Base-by-base conservation (phyloP, 2,113 vertebrate genomes). In the Myanophis thanlyinensis region DNA sequence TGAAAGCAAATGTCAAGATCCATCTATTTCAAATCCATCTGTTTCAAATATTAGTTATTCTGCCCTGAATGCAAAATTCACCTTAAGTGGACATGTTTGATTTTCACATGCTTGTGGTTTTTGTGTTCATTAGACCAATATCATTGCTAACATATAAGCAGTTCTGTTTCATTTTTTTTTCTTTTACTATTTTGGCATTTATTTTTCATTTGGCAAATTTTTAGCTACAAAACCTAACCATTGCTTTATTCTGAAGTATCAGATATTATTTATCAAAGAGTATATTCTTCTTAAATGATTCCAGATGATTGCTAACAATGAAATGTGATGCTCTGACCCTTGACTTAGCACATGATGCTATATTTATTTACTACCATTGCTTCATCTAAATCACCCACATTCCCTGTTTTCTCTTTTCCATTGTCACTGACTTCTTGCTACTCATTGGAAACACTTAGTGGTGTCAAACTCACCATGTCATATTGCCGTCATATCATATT, bases 201-300 rank as follows among this genome's bases (percentile, higher is more conserved):
- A 91, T 46, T 91, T 54, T 62, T 87, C 46, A 12, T 85, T 87
- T 54, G 59, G 44, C 53, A 91, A n/a, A 59, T 56, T 44, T 87
- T 62, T 49, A 13, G 30, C 85, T 35, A 88, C 85, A 87, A 51
- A 87, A 91, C 67, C 49, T 67, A 49, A 88, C 85, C 49, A 59
- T 67, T 87, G 85, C 51, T 87, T 91, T 73, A 56, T 62, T 91
- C 49, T 91, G 91, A 91, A 67, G 91, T 91, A 54, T 91, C 91
- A 91, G 54, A 51, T 91, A 87, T 67, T 91, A 87, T 91, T 91
- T 91, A 88, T 23, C 59, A 56, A 67, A 67, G 23, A 67, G 54
- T 88, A 40, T 67, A 67, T 88, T 67, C 46, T 40, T 59, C 56
- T 88, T 62, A 87, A 91, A 87, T 67, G 85, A 67, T 91, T 91